Percentiles rank a stretch among this genome's conserved stretches.
Conservation (phyloP, 2,888 invertebrate species). For the Cataglyphis cursor region DNA sequence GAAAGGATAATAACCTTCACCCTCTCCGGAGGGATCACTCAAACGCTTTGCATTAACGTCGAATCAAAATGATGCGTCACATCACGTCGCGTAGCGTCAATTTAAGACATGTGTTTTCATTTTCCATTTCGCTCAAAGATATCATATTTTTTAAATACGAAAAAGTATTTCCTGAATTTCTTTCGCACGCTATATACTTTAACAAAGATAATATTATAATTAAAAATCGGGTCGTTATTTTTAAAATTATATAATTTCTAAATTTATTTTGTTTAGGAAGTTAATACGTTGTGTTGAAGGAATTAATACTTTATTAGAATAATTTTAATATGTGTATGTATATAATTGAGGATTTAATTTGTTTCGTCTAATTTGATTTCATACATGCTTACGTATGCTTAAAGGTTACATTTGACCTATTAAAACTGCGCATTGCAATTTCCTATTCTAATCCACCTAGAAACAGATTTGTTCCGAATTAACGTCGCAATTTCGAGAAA, state of each 20-base stretch:
- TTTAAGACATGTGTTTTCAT: not conserved
- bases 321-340: not conserved
- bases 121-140: not conserved
- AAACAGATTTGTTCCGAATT: conserved; percentile 22
- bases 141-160: not conserved
- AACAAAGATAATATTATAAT: not conserved
- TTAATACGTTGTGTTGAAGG: not conserved
- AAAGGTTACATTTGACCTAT: not conserved
- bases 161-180: conserved; percentile 2
- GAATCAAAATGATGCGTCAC: conserved; percentile 70
- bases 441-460: conserved; percentile 21
- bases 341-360: not conserved
- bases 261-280: not conserved
- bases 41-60: conserved; percentile 74
- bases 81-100: conserved; percentile 3
- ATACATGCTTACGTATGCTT: not conserved
- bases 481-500: conserved; percentile 9
- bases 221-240: not conserved
- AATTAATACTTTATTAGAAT: not conserved
- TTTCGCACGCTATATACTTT: not conserved
- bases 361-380: not conserved
- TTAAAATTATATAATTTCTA: not conserved
- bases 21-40: conserved; percentile 70
- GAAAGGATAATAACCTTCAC: conserved; percentile 83
- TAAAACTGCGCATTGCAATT: not conserved